Evolutionary conservation across 2,113 vertebrate species (phyloP), one percentile per base, ranked within the genome.

Genomic region (Typhlomys cinereus): DNA sequence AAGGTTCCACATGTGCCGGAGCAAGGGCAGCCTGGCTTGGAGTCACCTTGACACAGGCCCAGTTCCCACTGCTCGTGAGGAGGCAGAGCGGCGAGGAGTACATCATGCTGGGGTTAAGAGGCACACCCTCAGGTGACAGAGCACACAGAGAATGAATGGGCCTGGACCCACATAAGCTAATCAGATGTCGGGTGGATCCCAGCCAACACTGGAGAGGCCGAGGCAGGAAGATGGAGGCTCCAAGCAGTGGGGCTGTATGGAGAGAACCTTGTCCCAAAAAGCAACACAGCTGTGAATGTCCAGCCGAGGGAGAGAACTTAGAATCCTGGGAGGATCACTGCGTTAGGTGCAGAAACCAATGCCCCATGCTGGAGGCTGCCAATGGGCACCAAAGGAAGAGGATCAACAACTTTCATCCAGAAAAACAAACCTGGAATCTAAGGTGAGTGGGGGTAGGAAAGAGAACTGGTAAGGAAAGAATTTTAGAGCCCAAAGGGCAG

Each of bases 1-100:
- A 95, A 96, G 85, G 69, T 97, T 95, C 96, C 95, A 93, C 89
- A 90, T 81, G 69, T 90, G 94, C 54, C 75, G 34, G 36, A 91
- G 81, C 92, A 94, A 88, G 74, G 41, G 10, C 29, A 74, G 90
- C 84, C 52, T 90, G 91, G 84, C 46, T 76, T 74, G 12, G 17
- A 94, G 96, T 41, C 5, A 87, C 85, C 57, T 29, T 88, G 92
- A 91, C 95, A 41, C 7, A 59, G 5, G 31, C 94, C 95, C 91
- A 57, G 85, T 76, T 94, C 95, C 95, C 92, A 95, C 13, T n/a
- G 48, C 79, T 84, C 71, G 71, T n/a, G 0, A 18, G 70, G 62
- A 87, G n/a, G 88, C 54, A 57, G 69, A 69, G 80, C 21, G 85
- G 82, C 54, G 89, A 83, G 69, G 39, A 14, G 71, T 87, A 73